These are phyloP conservation scores for Delphinus delphis DNA, from an alignment of 2,113 vertebrate species.

Conservation along the genomic window DNA sequence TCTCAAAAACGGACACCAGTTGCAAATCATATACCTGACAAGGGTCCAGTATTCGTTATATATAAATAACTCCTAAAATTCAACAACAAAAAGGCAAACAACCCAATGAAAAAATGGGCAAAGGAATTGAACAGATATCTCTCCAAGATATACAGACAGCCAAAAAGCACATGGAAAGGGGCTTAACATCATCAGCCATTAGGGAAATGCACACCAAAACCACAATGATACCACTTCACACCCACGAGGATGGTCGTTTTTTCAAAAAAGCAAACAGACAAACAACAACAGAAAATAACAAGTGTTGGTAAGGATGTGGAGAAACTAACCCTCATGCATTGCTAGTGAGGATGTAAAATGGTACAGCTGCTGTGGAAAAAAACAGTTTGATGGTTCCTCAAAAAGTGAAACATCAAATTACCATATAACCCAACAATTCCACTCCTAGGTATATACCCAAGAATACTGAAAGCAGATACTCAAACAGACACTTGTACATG, in stretches of 20 bases:
- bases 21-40: neutral
- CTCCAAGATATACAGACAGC: neutral
- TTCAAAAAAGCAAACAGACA: neutral
- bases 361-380: neutral
- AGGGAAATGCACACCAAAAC: neutral
- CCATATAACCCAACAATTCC: neutral
- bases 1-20: neutral
- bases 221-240: neutral
- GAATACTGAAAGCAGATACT: neutral
- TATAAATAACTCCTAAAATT: neutral
- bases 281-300: neutral
- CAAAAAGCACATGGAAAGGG: neutral
- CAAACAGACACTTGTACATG: neutral
- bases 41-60: neutral
- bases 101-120: neutral
- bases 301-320: neutral
- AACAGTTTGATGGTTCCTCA: neutral
- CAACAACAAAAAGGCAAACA: slow-evolving; percentile 14
- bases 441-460: neutral
- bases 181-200: neutral
- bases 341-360: neutral
- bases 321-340: neutral
- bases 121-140: neutral
- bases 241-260: neutral
- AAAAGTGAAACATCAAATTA: neutral